Evolutionary conservation across 23 tunicate species (phyloP), one percentile per base, ranked within the genome.

Genomic region (Halocynthia roretzi): DNA sequence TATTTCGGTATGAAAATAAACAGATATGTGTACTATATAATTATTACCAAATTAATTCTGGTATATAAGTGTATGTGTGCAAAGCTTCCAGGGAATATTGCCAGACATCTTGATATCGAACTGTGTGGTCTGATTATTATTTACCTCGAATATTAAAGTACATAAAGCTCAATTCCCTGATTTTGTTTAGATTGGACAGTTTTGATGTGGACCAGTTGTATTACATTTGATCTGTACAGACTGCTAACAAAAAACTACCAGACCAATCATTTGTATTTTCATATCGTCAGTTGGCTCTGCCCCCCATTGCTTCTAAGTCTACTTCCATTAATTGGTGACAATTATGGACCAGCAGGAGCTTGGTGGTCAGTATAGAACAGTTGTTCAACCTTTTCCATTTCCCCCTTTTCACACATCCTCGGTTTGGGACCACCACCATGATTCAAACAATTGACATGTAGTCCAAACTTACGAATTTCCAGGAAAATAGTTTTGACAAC

Each of bases 331-430:
- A 83, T 83, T 79, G 98, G 93, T 15, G 92, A 92, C 65, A 92
- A 86, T 62, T 92, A 92, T 69, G 98, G 98, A 7, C 98, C 87
- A 19, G 98, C 98, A 72, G 98, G 98, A 6, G 98, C 98, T 17
- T 92, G 98, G 98, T 92, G 98, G 85, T 81, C 61, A 72, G 85
- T 51, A 15, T 12, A 15, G 12, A 68, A 15, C 21, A 68, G 20
- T 68, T 0, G 2, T 5, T n/a, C 23, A 15, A 11, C 14, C 20
- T 68, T 19, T n/a, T n/a, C n/a, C n/a, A n/a, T n/a, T n/a, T n/a
- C n/a, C n/a, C n/a, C n/a, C n/a, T n/a, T n/a, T n/a, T n/a, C n/a
- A n/a, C 23, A 10, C 52, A 11, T 17, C 73, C 23, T 69, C 8
- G 22, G 22, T 0, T 63, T 8, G 22, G 22, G 10, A 8, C 4